Base-by-base conservation (phyloP, 2,888 invertebrate genomes). In the Callyntrura sp. region DNA sequence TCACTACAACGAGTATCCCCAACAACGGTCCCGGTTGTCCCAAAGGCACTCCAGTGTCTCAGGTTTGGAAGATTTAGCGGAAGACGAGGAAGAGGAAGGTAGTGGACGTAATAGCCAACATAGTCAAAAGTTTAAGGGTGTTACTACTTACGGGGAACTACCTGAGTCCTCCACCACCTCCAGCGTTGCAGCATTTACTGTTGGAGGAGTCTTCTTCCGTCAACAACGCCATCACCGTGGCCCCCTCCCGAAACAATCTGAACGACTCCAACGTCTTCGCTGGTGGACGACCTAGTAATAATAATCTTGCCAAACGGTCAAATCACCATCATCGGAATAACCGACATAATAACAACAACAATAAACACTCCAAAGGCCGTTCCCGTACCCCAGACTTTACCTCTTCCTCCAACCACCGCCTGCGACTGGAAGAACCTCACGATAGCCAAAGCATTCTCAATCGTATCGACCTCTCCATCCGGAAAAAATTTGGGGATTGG, bases 401-500 rank as follows among this genome's bases (percentile, higher is more conserved):
- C 23, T 23, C 43, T 0, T 68, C 79, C 17, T 48, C 60, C 0
- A 62, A 79, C 55, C 86, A 68, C 28, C 48, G 57, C 9, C 86
- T 78, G 48, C 55, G 60, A 0, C 48, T 78, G 48, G 35, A 51
- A 9, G 65, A 25, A 9, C 35, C 84, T 43, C 73, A 83, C 2
- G 73, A 81, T 17, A 65, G 85, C 20, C 90, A 91, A 48, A 90
- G 90, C 48, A 91, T 92, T 23, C 89, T 92, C 1, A 91, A 82
- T 65, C 45, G 90, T 57, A 87, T 92, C 51, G 92, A 92, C 23
- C 45, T 90, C 60, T 83, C 91, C n/a, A 92, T 92, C 12, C 84
- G 85, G 20, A 88, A 90, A 57, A 92, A 92, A 14, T 92, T 92
- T 90, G 92, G 92, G 17, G 92, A 92, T 57, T 92, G 92, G 92